A percentile compares a stretch with the other conserved stretches of the same genome.
phyloP scores from a whole-genome alignment of 2,888 invertebrate species.

The Chrysolina oricalcia region DNA sequence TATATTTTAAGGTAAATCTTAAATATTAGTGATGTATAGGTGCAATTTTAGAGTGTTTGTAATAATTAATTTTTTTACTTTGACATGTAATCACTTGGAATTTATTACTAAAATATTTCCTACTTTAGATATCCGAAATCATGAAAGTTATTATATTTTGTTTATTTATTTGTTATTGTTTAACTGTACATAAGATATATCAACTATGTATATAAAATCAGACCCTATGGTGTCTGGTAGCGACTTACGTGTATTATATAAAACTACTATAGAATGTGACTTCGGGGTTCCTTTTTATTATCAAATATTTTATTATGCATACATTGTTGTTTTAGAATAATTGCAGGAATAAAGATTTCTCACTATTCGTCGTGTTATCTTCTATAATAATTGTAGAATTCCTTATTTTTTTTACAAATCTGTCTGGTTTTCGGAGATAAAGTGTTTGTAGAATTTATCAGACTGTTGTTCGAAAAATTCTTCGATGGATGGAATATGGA shows the following conservation, averaged over 20 bases:
- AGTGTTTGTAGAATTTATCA: too few relatives aligned
- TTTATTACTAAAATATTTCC: slow-evolving; percentile 1
- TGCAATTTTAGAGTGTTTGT: slow-evolving; percentile 49
- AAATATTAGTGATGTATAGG: slow-evolving; percentile 52
- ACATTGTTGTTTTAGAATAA: slow-evolving; percentile 69
- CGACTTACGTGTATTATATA: slow-evolving; percentile 63
- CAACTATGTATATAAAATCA: slow-evolving; percentile 68
- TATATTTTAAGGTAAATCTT: slow-evolving; percentile 53
- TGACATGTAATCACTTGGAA: neutral
- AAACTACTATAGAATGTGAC: slow-evolving; percentile 66
- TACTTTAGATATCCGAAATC: slow-evolving; percentile 63
- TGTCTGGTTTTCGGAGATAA: too few relatives aligned
- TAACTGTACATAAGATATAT: slow-evolving; percentile 70
- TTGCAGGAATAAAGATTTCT: slow-evolving; percentile 68
- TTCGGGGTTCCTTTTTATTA: slow-evolving; percentile 69
- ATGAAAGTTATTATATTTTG: slow-evolving; percentile 60
- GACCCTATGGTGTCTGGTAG: slow-evolving; percentile 71
- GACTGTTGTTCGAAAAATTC: too few relatives aligned
- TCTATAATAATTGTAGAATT: too few relatives aligned
- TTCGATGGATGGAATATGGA: too few relatives aligned
- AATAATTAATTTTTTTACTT: slow-evolving; percentile 26
- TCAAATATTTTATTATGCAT: slow-evolving; percentile 70
- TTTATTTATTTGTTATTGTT: slow-evolving; percentile 68
- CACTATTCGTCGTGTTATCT: slow-evolving; percentile 56
- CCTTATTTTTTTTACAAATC: too few relatives aligned